Conservation (phyloP, 2,888 invertebrate genomes). For the Villa cingulata region DNA sequence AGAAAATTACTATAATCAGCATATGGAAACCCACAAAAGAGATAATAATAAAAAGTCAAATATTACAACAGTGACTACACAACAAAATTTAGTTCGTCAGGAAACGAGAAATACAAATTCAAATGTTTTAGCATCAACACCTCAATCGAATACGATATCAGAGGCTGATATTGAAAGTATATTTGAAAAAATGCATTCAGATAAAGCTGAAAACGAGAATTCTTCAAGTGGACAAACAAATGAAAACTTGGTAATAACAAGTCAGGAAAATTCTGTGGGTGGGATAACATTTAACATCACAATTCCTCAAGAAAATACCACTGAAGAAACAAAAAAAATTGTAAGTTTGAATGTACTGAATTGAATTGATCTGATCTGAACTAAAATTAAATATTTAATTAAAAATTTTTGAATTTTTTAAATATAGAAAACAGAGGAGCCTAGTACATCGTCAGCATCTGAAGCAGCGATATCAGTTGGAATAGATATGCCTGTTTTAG, state of each 20-base stretch:
- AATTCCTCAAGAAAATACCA: slow-evolving; percentile 30
- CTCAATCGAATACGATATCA: slow-evolving; percentile 19
- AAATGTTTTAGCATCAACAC: slow-evolving; percentile 10
- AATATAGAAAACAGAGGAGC: slow-evolving; percentile 1
- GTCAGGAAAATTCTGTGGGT: slow-evolving; percentile 32
- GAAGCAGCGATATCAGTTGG: slow-evolving; percentile 25
- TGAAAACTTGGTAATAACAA: slow-evolving; percentile 35
- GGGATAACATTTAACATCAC: slow-evolving; percentile 37
- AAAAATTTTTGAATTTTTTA: no score
- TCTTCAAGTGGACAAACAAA: slow-evolving; percentile 16
- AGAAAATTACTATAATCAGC: slow-evolving; percentile 36
- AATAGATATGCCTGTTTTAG: slow-evolving; percentile 36
- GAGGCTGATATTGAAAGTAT: slow-evolving; percentile 37
- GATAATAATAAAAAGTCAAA: slow-evolving; percentile 22
- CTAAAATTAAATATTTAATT: no score
- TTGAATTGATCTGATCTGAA: no score
- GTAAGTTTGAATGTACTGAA: not conserved
- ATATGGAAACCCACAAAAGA: slow-evolving; percentile 36
- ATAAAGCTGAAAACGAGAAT: slow-evolving; percentile 25
- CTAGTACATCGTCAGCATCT: slow-evolving; percentile 20
- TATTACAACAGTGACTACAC: slow-evolving; percentile 12
- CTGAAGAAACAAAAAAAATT: slow-evolving; percentile 6
- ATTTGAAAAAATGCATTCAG: slow-evolving; percentile 37
- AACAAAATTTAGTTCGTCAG: slow-evolving; percentile 14
- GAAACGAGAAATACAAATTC: slow-evolving; percentile 22